Evolutionary conservation across 2,888 invertebrate species (phyloP).

Genomic region (Hirtodrosophila cameraria): DNA sequence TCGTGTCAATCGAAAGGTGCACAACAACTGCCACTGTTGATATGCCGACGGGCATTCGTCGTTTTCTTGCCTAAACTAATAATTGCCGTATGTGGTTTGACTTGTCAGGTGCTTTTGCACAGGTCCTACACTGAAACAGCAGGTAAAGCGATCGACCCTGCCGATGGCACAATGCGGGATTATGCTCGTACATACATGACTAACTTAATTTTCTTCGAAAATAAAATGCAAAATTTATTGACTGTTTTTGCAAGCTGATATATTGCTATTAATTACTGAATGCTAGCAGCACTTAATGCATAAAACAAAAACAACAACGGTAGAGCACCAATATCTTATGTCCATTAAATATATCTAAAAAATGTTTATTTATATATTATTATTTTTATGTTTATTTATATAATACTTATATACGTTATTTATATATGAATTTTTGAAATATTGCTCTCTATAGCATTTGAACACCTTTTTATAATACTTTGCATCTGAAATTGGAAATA

Average conservation of each 20-base stretch:
- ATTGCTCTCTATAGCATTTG: too few relatives aligned
- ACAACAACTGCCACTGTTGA: conserved; percentile 59
- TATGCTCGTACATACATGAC: neutral
- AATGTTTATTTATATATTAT: too few relatives aligned
- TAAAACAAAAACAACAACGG: too few relatives aligned
- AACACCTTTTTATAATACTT: too few relatives aligned
- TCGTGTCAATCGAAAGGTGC: conserved; percentile 70
- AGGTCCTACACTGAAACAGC: conserved; percentile 26
- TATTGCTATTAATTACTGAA: conserved; percentile 25
- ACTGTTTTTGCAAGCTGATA: conserved; percentile 32
- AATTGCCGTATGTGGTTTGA: conserved; percentile 63
- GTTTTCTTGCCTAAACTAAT: conserved; percentile 60
- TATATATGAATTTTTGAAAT: too few relatives aligned
- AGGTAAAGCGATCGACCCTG: conserved; percentile 35
- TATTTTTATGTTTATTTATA: too few relatives aligned
- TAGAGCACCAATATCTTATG: too few relatives aligned
- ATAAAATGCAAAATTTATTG: conserved; percentile 48
- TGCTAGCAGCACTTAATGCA: neutral
- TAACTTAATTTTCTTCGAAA: conserved; percentile 34
- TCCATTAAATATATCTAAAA: too few relatives aligned
- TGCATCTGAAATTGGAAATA: too few relatives aligned
- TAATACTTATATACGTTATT: too few relatives aligned
- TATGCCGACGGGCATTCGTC: conserved; percentile 46
- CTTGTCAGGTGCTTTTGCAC: conserved; percentile 65
- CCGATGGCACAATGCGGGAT: conserved; percentile 2